phyloP scores from a whole-genome alignment of 2,797 vertebrate genomes.

The Girardinus metallicus region DNA sequence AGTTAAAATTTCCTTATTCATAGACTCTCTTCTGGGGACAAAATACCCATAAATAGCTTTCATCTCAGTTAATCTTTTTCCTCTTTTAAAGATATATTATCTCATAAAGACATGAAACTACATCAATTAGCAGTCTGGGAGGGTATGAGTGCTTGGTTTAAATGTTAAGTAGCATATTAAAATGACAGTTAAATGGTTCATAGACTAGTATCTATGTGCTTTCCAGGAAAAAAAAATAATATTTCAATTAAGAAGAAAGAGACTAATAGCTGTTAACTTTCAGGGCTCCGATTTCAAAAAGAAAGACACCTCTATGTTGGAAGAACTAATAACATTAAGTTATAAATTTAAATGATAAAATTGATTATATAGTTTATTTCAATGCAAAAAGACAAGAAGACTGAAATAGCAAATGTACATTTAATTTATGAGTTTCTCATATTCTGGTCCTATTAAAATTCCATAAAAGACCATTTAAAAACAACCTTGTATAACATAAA shows the following conservation, averaged over 20 bases:
- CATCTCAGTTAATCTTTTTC: conserved; percentile 91
- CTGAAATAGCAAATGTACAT: conserved; percentile 2
- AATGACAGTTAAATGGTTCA: conserved; percentile 93
- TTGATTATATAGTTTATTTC: conserved; percentile 32
- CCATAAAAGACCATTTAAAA: neutral
- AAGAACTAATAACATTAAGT: conserved; percentile 53
- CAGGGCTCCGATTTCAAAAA: conserved; percentile 65
- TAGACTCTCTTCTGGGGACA: conserved; percentile 40
- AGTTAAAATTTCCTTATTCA: conserved; percentile 45
- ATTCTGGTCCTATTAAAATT: neutral
- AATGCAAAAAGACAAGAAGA: conserved; percentile 10
- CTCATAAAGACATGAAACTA: conserved; percentile 91
- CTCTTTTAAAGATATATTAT: conserved; percentile 93
- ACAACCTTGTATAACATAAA: neutral
- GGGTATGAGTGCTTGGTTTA: conserved; percentile 89
- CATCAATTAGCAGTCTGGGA: conserved; percentile 89
- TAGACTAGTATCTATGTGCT: conserved; percentile 85
- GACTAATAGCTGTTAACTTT: conserved; percentile 78
- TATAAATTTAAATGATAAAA: conserved; percentile 56
- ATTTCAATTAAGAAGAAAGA: conserved; percentile 78
- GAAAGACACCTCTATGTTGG: conserved; percentile 39
- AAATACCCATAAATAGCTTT: conserved; percentile 76
- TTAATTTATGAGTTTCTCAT: neutral
- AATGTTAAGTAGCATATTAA: conserved; percentile 96
- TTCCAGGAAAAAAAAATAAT: conserved; percentile 68